Evolutionary conservation across 2,113 vertebrate species (phyloP).

Genomic region (Mesembrinibis cayennensis): DNA sequence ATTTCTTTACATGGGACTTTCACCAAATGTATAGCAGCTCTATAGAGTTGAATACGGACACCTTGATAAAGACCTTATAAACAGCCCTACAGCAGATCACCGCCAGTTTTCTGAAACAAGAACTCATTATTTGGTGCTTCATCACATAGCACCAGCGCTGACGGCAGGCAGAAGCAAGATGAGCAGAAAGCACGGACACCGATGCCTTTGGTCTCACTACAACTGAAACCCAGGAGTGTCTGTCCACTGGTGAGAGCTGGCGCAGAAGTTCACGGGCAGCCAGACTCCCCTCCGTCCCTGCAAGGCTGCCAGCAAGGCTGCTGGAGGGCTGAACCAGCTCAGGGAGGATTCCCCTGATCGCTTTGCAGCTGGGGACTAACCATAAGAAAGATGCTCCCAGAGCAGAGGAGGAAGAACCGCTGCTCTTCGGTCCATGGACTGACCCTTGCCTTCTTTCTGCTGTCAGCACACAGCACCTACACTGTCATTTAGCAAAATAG

Average conservation of each 20-base stretch:
- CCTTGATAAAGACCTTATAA: background rate
- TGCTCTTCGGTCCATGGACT: background rate
- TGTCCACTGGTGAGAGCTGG: background rate
- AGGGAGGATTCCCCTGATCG: background rate
- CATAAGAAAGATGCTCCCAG: background rate
- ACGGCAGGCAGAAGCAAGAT: background rate
- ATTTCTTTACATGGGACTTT: background rate
- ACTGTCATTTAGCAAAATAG: background rate
- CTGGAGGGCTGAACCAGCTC: background rate
- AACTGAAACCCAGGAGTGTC: background rate
- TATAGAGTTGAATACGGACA: too few relatives aligned
- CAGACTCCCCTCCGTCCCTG: background rate
- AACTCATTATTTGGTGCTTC: background rate
- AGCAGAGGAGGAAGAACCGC: background rate
- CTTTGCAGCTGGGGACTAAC: background rate
- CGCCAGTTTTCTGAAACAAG: background rate
- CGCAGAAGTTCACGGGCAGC: background rate
- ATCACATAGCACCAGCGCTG: fast-evolving
- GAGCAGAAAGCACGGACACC: background rate
- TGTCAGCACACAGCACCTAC: background rate
- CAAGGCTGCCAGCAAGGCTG: background rate
- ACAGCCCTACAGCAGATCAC: background rate
- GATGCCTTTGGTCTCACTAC: background rate
- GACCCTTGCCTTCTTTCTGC: background rate
- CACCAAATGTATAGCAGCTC: background rate